Evolutionary conservation across 2,113 vertebrate genomes (phyloP).

Genomic region (Eira barbara): DNA sequence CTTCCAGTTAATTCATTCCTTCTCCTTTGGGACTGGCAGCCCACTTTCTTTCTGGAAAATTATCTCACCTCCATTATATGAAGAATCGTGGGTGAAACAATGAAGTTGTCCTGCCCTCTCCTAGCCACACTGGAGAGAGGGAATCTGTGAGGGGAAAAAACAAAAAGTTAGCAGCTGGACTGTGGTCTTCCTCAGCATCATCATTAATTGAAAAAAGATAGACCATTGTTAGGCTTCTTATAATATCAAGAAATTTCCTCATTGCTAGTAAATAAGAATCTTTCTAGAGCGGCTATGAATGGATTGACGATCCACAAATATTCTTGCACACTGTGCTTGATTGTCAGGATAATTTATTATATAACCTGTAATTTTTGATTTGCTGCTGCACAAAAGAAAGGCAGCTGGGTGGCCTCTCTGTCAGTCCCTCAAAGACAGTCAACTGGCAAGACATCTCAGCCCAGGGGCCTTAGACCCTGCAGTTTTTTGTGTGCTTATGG

Average conservation of each 20-base stretch:
- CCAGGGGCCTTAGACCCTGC: background rate
- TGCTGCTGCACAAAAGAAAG: background rate
- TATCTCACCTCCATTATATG: background rate
- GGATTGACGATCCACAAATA: background rate
- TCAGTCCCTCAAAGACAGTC: background rate
- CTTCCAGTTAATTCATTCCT: background rate
- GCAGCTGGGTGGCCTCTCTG: background rate
- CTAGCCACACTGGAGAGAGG: background rate
- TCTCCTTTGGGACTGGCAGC: background rate
- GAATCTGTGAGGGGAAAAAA: background rate
- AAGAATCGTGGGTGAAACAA: background rate
- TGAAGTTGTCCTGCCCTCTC: background rate
- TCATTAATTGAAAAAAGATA: background rate
- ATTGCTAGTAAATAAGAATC: background rate
- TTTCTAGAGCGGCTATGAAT: background rate
- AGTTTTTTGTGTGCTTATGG: background rate
- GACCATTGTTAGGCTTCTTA: background rate
- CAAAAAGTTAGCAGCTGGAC: background rate
- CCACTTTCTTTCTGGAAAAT: background rate
- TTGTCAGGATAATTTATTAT: constrained; percentile 3
- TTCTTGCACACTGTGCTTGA: background rate
- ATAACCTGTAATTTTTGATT: background rate
- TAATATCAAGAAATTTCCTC: background rate
- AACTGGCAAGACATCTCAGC: background rate
- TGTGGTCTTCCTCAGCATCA: background rate